Conservation (phyloP, 2,888 invertebrate species). For the Zeuzera pyrina region DNA sequence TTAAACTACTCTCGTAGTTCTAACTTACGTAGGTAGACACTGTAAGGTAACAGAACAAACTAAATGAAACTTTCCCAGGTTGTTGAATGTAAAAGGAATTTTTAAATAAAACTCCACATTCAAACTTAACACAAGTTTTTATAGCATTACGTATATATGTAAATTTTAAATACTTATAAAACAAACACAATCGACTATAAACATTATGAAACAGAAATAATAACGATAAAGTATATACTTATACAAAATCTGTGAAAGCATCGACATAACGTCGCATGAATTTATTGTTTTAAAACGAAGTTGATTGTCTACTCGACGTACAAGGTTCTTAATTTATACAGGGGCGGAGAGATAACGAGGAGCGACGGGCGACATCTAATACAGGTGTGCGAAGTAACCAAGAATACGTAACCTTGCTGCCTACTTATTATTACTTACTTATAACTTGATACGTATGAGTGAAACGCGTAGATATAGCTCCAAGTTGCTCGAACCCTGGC, state of each 20-base stretch:
- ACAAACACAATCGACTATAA: too few species aligned
- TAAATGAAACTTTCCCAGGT: conserved; percentile 63
- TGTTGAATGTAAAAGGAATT: conserved; percentile 59
- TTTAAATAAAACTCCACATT: conserved; percentile 48
- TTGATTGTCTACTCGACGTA: conserved; percentile 7
- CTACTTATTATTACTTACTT: too few species aligned
- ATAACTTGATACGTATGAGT: conserved; percentile 22
- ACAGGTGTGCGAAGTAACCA: conserved; percentile 41
- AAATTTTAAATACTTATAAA: too few species aligned
- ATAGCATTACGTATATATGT: neutral
- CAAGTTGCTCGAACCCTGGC: conserved; percentile 29
- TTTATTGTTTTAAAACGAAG: neutral
- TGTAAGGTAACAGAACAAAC: conserved; percentile 51
- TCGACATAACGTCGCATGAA: neutral
- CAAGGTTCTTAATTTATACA: conserved; percentile 46
- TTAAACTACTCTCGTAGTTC: conserved; percentile 51
- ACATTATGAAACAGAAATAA: neutral
- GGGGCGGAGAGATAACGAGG: conserved; percentile 43
- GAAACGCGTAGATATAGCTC: conserved; percentile 31
- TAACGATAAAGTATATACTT: neutral
- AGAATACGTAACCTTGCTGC: too few species aligned
- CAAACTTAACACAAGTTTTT: conserved; percentile 32
- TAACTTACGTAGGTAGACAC: conserved; percentile 45
- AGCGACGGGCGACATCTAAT: conserved; percentile 35
- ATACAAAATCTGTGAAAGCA: neutral